Base-by-base conservation (phyloP, 2,113 vertebrate genomes). In the Physeter macrocephalus region DNA sequence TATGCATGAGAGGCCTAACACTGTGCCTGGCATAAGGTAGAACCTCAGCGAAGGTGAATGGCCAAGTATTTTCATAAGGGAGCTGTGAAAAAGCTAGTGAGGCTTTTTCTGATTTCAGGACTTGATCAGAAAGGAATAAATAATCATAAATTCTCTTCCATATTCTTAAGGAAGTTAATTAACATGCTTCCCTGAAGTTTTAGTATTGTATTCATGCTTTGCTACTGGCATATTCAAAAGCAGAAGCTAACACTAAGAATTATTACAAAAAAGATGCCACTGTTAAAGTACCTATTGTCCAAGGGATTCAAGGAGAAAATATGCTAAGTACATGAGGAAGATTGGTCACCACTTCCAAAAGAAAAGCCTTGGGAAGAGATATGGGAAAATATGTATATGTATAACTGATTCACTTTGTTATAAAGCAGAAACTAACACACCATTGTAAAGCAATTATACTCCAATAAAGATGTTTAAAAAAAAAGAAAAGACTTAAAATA, bases 401-500 rank as follows among this genome's bases (percentile, higher is more conserved):
- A 49, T 49, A 49, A 49, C 49, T 49, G 14, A 49, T 49, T 49
- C 13, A 49, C 49, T 49, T 15, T 49, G 14, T 49, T 15, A 49
- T 49, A 49, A 49, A 49, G 49, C 49, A 15, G 49, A 49, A 49
- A 49, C 49, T 49, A 49, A 49, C 49, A 49, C 49, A 49, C 14
- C 49, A 49, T 49, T 49, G 49, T 49, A 49, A 49, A 49, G 49
- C 49, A 49, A 49, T 49, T 49, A 49, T 49, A 49, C 49, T 49
- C 49, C 49, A 49, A 49, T 49, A 49, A 49, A 49, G 49, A 14
- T 49, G 49, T 49, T 49, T 3, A 15, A 49, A 41, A 41, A 41
- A 41, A 92, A 95, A 97, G 77, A 98, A 96, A 97, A 93, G 49
- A 80, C 75, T 93, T 95, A 87, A 97, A 94, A 92, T 66, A 64